Evolutionary conservation across 2,888 invertebrate genomes (phyloP).

Genomic region (Drosophila imparisetae): DNA sequence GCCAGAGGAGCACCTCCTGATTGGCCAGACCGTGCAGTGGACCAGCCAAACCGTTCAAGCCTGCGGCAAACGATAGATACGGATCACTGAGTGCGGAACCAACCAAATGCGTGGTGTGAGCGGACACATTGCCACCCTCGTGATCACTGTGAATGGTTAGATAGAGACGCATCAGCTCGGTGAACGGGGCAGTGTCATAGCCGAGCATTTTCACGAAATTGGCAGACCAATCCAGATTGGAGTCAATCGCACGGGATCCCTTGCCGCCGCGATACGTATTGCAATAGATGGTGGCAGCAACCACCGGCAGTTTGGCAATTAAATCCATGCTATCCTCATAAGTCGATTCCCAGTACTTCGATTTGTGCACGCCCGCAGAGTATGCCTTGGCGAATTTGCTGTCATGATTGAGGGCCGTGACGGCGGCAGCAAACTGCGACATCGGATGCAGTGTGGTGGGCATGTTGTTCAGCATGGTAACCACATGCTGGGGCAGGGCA

Average conservation of each 20-base stretch:
- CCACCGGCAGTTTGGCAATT: conserved; percentile 93
- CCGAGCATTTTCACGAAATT: conserved; percentile 94
- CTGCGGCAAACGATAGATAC: conserved; percentile 93
- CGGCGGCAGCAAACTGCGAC: conserved; percentile 93
- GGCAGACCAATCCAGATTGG: conserved; percentile 92
- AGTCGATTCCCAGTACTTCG: conserved; percentile 91
- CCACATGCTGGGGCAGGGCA: conserved; percentile 91
- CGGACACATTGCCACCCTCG: conserved; percentile 96
- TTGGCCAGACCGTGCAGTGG: conserved; percentile 96
- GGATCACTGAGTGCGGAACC: conserved; percentile 95
- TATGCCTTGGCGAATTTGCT: conserved; percentile 94
- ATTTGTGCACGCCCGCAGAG: conserved; percentile 87
- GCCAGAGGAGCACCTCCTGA: conserved; percentile 97
- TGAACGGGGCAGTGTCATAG: conserved; percentile 89
- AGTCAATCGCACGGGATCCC: conserved; percentile 91
- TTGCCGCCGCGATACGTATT: conserved; percentile 89
- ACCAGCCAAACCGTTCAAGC: conserved; percentile 94
- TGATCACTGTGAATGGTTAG: conserved; percentile 94
- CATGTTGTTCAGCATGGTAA: conserved; percentile 92
- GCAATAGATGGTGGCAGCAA: conserved; percentile 94
- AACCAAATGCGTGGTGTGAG: conserved; percentile 94
- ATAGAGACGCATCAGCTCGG: conserved; percentile 93
- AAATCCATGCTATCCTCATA: conserved; percentile 95
- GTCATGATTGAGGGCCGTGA: conserved; percentile 93
- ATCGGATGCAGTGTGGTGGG: conserved; percentile 93